Evolutionary conservation across 2,888 invertebrate genomes (phyloP), one percentile per base, ranked within the genome.

Genomic region (Xestia ashworthii): DNA sequence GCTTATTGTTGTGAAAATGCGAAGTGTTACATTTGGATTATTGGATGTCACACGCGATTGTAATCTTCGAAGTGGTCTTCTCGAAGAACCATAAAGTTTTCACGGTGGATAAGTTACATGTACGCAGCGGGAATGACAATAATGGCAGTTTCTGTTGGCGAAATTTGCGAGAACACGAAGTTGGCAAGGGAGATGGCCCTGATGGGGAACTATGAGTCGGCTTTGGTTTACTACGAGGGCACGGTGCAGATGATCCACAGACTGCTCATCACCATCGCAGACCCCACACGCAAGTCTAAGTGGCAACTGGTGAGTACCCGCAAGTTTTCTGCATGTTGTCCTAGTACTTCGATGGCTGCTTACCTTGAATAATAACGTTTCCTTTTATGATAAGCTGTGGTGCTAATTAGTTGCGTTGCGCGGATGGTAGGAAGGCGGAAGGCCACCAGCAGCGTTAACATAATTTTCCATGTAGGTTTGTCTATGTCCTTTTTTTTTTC

Each of bases 131-230:
- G 96, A 97, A 97, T 97, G 97, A 97, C 97, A 97, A 97, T 97
- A 95, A 99, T 99, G 99, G 98, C 98, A 96, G 98, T 98, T 95
- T 98, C 98, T 93, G 98, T 98, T 95, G 98, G 98, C 95, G 99
- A 99, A 97, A 99, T 99, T 96, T 98, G 98, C 97, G 99, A 99
- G 97, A 99, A 99, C 97, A 98, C 99, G 80, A 99, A 99, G 96
- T 96, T 99, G 95, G 99, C 99, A 78, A 97, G 99, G 92, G 99
- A 99, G 97, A 98, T 98, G 98, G 99, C 99, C 82, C 97, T 99
- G 91, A 98, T 99, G 93, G 99, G 99, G 41, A 99, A 99, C 95
- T 99, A 99, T 93, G 99, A 99, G 92, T 98, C 98, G 84, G 98
- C 99, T 44, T 97, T 98, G 87, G 98, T 99, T 78, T 99, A 99